Evolutionary conservation across 2,888 invertebrate genomes (phyloP).

Genomic region (Cataglyphis cursor): DNA sequence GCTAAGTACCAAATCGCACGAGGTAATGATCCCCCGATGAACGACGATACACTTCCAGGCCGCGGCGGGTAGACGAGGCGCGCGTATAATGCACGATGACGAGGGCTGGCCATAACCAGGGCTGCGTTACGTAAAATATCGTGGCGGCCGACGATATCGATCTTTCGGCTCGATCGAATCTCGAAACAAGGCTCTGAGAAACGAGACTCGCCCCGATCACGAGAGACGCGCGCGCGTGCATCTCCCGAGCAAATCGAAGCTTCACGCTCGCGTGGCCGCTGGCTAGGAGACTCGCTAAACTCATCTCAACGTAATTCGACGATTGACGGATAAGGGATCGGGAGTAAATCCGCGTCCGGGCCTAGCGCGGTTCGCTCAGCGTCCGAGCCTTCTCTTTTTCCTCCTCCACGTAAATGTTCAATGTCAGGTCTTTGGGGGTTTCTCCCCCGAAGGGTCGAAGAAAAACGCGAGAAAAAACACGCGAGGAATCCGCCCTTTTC

Average conservation of each 20-base stretch:
- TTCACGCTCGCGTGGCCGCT: constrained; percentile 61
- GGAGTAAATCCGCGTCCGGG: constrained; percentile 36
- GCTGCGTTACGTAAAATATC: constrained; percentile 80
- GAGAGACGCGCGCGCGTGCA: constrained; percentile 41
- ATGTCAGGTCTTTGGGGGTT: constrained; percentile 24
- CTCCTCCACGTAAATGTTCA: constrained; percentile 17
- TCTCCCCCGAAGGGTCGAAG: constrained; percentile 11
- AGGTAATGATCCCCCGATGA: constrained; percentile 74
- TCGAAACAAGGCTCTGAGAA: constrained; percentile 62
- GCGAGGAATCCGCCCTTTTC: constrained; percentile 54
- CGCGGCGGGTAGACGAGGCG: constrained; percentile 33
- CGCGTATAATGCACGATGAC: constrained; percentile 58
- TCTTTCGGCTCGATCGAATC: constrained; percentile 76
- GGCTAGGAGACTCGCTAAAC: constrained; percentile 66
- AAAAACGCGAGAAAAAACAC: constrained; percentile 55
- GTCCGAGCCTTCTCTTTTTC: constrained; percentile 31
- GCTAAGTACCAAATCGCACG: constrained; percentile 73
- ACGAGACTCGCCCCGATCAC: background rate
- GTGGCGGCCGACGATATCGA: constrained; percentile 77
- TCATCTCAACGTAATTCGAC: constrained; percentile 71
- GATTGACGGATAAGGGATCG: constrained; percentile 72
- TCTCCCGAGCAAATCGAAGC: constrained; percentile 44
- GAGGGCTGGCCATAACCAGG: constrained; percentile 63
- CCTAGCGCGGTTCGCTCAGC: constrained; percentile 24
- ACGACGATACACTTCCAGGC: constrained; percentile 64